Evolutionary conservation across 2,797 vertebrate genomes (phyloP).

Genomic region (Gadopsis bispinosus): DNA sequence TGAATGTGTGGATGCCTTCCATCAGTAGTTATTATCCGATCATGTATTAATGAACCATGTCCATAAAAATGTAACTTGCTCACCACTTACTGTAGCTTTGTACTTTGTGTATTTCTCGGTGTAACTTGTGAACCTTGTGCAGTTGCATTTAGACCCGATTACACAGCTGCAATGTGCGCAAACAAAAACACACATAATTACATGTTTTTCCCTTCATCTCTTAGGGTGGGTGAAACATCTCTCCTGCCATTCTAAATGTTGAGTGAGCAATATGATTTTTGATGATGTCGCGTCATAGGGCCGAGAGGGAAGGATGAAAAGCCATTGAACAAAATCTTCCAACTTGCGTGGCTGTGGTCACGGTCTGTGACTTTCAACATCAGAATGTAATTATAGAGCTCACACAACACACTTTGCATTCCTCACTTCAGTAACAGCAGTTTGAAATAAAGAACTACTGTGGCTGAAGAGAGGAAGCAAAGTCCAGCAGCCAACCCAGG

Average conservation of each 20-base stretch:
- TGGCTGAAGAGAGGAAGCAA: constrained; percentile 15
- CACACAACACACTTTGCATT: constrained; percentile 7
- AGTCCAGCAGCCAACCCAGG: constrained; percentile 19
- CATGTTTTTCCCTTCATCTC: constrained; percentile 11
- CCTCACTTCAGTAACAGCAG: neutral
- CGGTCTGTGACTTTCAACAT: neutral
- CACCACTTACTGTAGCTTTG: neutral
- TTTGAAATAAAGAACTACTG: constrained; percentile 15
- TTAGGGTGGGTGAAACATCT: constrained; percentile 9
- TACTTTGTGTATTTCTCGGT: neutral
- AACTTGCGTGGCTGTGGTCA: neutral
- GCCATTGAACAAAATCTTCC: neutral
- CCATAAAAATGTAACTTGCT: constrained; percentile 3
- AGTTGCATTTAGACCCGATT: neutral
- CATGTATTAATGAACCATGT: constrained; percentile 16
- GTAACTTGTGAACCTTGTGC: neutral
- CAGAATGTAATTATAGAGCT: constrained; percentile 17
- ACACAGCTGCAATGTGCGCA: neutral
- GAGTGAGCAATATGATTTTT: constrained; percentile 10
- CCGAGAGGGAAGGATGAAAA: neutral
- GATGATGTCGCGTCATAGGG: neutral
- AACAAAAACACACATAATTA: constrained; percentile 8
- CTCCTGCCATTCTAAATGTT: constrained; percentile 13
- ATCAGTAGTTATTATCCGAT: constrained; percentile 15
- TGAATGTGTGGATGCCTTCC: neutral